These are phyloP conservation scores for Aphelenchoides bicaudatus DNA, from an alignment of 2,888 invertebrate species.

Conservation along the genomic window DNA sequence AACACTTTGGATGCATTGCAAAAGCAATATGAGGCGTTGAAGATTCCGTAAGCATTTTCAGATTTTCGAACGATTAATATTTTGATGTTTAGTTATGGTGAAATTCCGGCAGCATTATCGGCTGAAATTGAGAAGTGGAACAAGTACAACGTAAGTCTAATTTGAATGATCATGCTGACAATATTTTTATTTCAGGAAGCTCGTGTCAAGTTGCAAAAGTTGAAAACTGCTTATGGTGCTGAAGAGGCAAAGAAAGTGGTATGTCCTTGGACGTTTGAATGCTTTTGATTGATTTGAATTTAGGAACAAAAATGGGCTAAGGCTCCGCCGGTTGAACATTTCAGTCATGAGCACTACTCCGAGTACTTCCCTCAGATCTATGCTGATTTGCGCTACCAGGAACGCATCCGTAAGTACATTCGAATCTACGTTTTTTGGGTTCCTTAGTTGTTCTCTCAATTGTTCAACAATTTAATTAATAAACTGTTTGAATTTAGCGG, in stretches of 20 bases:
- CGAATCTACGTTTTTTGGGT: conserved; percentile 11
- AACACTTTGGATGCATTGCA: conserved; percentile 55
- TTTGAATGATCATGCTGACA: neutral
- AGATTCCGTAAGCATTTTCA: too few species aligned
- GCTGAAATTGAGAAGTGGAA: conserved; percentile 55
- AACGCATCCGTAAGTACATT: conserved; percentile 35
- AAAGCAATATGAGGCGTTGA: conserved; percentile 58
- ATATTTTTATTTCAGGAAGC: conserved; percentile 34
- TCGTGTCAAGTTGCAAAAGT: conserved; percentile 49
- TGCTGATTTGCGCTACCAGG: conserved; percentile 55
- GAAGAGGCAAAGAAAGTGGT: conserved; percentile 55
- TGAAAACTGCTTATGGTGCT: conserved; percentile 55
- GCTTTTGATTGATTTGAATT: conserved; percentile 4
- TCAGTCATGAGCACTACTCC: conserved; percentile 54
- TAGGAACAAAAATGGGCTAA: conserved; percentile 59
- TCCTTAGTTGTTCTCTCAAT: neutral
- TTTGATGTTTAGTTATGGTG: too few species aligned
- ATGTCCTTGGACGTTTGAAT: conserved; percentile 7
- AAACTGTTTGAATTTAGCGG: conserved; percentile 32
- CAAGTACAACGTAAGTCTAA: conserved; percentile 45
- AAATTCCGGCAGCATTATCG: conserved; percentile 47
- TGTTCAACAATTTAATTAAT: conserved; percentile 6
- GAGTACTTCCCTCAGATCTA: conserved; percentile 40
- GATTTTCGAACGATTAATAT: too few species aligned
- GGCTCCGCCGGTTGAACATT: conserved; percentile 59